Evolutionary conservation across 2,797 vertebrate species (phyloP), one percentile per base, ranked within the genome.

Genomic region (Macropus fuliginosus): DNA sequence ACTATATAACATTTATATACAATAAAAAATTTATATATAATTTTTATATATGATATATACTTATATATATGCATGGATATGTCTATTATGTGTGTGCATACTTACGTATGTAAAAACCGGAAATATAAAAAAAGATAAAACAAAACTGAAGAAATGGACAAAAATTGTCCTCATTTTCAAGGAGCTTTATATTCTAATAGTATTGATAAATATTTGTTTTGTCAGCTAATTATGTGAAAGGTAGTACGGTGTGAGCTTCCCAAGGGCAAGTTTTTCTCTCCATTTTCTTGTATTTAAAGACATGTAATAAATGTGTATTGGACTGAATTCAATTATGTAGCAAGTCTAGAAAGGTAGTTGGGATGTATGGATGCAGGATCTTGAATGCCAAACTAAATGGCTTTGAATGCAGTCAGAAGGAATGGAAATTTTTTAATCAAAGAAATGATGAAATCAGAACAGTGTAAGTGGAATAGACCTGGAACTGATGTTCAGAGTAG

Each of bases 171-270:
- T 18, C 29, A 10, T 10, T 27, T 46, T 50, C 16, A 21, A 3
- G 92, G 11, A 57, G 11, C 54, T 95, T 94, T 89, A 56, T 8
- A 93, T 56, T 94, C 54, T 62, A 87, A 12, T 56, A 91, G 34
- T 29, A 50, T 10, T 0, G 4, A 28, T 95, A 90, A 55, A 10
- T 1, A 81, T 28, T 12, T 94, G 6, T 56, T 59, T 12, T 59
- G 10, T 24, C 57, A 59, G 2, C 1, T 56, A 28, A 27, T 59
- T 59, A 31, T 59, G 4, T 59, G 57, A 31, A 59, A 34, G 31
- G 13, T 62, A 62, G 12, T 5, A 62, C 29, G 16, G 4, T 34
- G 4, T 62, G 14, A 62, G 59, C 13, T 62, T 62, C 59, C 10
- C 5, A 27, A 34, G 12, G 59, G 59, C 31, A 34, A 62, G 31